Evolutionary conservation across 2,888 invertebrate genomes (phyloP).

Genomic region (Merodon equestris): DNA sequence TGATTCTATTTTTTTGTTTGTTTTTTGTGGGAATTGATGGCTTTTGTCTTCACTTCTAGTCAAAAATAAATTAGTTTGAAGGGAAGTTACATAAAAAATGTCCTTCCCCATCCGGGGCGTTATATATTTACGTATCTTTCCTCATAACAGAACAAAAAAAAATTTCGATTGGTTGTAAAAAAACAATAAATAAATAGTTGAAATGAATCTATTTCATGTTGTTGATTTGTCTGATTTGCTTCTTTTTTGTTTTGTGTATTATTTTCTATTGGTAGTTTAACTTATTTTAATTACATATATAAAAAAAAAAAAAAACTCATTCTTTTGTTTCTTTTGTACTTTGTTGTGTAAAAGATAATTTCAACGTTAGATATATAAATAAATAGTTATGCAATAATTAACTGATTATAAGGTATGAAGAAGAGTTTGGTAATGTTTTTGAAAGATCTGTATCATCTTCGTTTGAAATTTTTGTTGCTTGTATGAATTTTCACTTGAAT

Average conservation of each 20-base stretch:
- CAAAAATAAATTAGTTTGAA: too few species aligned
- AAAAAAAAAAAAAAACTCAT: conserved; percentile 64
- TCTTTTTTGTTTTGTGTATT: too few species aligned
- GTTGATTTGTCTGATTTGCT: conserved; percentile 35
- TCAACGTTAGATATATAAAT: conserved; percentile 66
- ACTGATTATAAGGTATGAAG: conserved; percentile 61
- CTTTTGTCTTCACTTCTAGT: too few species aligned
- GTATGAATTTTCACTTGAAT: conserved; percentile 19
- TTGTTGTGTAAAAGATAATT: conserved; percentile 66
- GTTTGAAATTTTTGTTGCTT: conserved; percentile 27
- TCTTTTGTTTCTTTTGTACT: conserved; percentile 67
- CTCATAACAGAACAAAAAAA: conserved; percentile 30
- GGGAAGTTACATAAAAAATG: conserved; percentile 38
- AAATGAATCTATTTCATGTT: conserved; percentile 44
- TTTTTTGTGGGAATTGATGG: too few species aligned
- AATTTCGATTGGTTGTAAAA: conserved; percentile 61
- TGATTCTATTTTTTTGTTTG: too few species aligned
- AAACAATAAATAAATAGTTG: conserved; percentile 29
- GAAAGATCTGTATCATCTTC: conserved; percentile 44
- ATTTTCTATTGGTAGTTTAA: conserved; percentile 56
- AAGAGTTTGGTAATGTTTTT: conserved; percentile 67
- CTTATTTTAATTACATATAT: conserved; percentile 58
- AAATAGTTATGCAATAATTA: conserved; percentile 65
- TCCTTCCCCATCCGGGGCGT: too few species aligned
- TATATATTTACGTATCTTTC: too few species aligned